Percentiles rank a stretch among this genome's conserved stretches.
Conservation (phyloP, 2,888 invertebrate genomes). For the Volucella inanis region DNA sequence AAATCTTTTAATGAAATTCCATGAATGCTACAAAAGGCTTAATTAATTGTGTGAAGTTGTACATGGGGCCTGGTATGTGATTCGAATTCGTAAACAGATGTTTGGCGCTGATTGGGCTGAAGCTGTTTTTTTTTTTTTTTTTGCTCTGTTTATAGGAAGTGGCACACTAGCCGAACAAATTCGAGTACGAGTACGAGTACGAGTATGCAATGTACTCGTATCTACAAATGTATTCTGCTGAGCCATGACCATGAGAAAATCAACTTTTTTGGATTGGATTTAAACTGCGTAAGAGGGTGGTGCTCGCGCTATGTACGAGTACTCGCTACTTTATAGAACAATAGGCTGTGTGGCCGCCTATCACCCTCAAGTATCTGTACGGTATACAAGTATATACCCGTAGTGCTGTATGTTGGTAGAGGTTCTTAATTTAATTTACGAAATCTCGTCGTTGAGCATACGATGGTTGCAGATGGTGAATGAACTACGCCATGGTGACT, state of each 20-base stretch:
- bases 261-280: neutral
- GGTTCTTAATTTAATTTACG: slow-evolving; percentile 74
- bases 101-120: slow-evolving; percentile 75
- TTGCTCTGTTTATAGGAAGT: slow-evolving; percentile 25
- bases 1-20: slow-evolving; percentile 68
- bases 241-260: slow-evolving; percentile 70
- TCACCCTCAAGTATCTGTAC: slow-evolving; percentile 44
- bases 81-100: slow-evolving; percentile 77
- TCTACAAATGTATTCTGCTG: slow-evolving; percentile 2
- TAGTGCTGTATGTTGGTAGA: slow-evolving; percentile 38
- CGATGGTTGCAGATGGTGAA: slow-evolving; percentile 66
- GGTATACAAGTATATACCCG: neutral
- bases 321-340: slow-evolving; percentile 47
- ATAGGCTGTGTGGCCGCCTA: slow-evolving; percentile 54
- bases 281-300: neutral
- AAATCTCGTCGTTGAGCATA: slow-evolving; percentile 50
- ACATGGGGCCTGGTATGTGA: slow-evolving; percentile 75
- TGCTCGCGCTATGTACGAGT: slow-evolving; percentile 29
- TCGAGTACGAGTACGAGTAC: neutral
- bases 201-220: no score
- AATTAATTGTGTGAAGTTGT: slow-evolving; percentile 78
- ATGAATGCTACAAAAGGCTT: slow-evolving; percentile 76
- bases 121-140: slow-evolving; percentile 51
- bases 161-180: neutral
- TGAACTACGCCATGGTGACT: slow-evolving; percentile 58